Base-by-base conservation (phyloP, 1,140 invertebrate species). In the Gryllus bimaculatus region DNA sequence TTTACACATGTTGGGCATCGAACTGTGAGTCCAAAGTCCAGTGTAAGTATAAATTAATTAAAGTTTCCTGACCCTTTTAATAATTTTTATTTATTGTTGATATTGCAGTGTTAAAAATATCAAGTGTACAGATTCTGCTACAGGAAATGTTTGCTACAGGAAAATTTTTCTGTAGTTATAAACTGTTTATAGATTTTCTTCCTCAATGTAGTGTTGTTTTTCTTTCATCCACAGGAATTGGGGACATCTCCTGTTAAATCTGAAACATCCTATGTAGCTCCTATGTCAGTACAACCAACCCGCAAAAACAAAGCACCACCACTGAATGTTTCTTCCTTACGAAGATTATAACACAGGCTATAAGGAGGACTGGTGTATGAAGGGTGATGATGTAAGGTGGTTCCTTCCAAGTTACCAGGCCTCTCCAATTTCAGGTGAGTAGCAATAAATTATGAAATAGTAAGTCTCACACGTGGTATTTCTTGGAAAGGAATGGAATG, bases 271-370 rank as follows among this genome's bases (percentile, higher is more conserved):
- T 80, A 80, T 82, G 89, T 92, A 82, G 92, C 93, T 82, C 93
- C 93, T 74, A 89, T 94, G 85, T 94, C 93, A 79, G 93, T 94
- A 82, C 93, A 94, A 85, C 93, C 93, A 79, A 93, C 90, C 78
- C 89, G 93, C 83, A 94, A 94, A 86, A 88, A 80, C 73, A 92
- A 92, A 87, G 86, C 88, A 80, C 87, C 88, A 78, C 89, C 89
- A 21, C 84, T 91, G 81, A 88, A 86, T 83, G 87, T 90, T 81
- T 87, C 89, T 80, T 87, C 89, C 48, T 83, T 91, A 76, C 86
- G 89, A 85, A 88, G 90, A 47, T 79, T 79, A 77, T 79, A 79
- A 75, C 73, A 20, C 47, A n/a, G n/a, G 15, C 12, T 18, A 49
- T 54, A 78, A 39, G 26, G 26, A 39, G 26, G 26, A 39, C 26